Evolutionary conservation across 2,113 vertebrate genomes (phyloP), one percentile per base, ranked within the genome.

Genomic region (Holacanthus passer): DNA sequence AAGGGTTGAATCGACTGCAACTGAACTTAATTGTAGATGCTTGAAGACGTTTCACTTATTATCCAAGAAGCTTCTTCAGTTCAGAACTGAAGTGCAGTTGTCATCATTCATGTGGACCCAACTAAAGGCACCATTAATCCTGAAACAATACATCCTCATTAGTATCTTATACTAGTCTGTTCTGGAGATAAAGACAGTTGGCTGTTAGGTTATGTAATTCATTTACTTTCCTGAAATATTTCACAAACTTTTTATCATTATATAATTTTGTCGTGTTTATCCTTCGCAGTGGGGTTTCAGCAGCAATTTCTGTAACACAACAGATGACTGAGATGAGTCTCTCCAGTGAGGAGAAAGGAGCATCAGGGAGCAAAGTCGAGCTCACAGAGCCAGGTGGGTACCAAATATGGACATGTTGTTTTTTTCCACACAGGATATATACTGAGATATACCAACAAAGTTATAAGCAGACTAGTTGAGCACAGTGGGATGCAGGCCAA

Each of bases 281-380:
- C 24, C 3, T 53, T 43, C 2, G 4, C 83, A 91, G 90, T 31
- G 87, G 90, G 7, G 74, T 76, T 45, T 87, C 90, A 6, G 35
- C 75, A 4, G 37, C 93, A 79, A 87, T 84, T 69, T 94, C 96
- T 16, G 95, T 97, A 86, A 96, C 96, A n/a, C 96, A 97, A 87
- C 96, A 97, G 94, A 96, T 97, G 96, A 96, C 96, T 0, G 96
- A 96, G 85, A 96, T 97, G 96, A 97, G 96, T 89, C 95, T 97
- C 75, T 96, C 95, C 53, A 94, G 91, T 74, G 96, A 96, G 50
- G 91, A 93, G 69, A 91, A 88, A 41, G 90, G 41, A 31, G 79
- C 81, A 8, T 90, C 87, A 19, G 86, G 50, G n/a, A 82, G 79
- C 69, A 90, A 87, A 80, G 67, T 64, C 45, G 92, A 94, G 48